A percentile compares a stretch with the other conserved stretches of the same genome.
These are phyloP conservation scores for Plodia interpunctella DNA, from an alignment of 1,140 invertebrate species.

Conservation along the genomic window DNA sequence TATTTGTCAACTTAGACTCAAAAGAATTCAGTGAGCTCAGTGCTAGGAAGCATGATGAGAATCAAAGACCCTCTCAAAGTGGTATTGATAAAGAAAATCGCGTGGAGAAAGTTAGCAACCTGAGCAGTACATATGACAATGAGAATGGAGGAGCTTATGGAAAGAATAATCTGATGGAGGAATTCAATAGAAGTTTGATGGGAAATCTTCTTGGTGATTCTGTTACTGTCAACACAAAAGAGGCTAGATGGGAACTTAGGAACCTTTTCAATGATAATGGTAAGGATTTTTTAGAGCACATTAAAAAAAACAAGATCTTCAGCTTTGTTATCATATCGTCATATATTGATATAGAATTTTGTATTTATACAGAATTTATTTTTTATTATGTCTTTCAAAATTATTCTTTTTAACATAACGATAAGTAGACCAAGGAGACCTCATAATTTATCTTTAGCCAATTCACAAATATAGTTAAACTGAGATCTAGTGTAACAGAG, in stretches of 20 bases:
- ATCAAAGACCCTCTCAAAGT: slow-evolving; percentile 28
- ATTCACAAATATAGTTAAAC: too few relatives aligned
- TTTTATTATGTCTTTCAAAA: too few relatives aligned
- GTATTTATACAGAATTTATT: too few relatives aligned
- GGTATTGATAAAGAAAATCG: slow-evolving; percentile 56
- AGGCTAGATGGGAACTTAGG: slow-evolving; percentile 72
- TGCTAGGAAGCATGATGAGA: slow-evolving; percentile 53
- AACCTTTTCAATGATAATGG: slow-evolving; percentile 72
- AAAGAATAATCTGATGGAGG: slow-evolving; percentile 69
- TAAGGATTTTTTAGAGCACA: slow-evolving; percentile 33
- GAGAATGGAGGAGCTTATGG: slow-evolving; percentile 42
- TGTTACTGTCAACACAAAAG: slow-evolving; percentile 80
- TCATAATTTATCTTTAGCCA: too few relatives aligned
- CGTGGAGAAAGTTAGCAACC: slow-evolving; percentile 26
- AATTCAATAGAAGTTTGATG: slow-evolving; percentile 73
- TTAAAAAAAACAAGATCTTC: too few relatives aligned
- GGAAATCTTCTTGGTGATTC: slow-evolving; percentile 67
- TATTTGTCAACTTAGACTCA: slow-evolving; percentile 65
- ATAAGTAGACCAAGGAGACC: too few relatives aligned
- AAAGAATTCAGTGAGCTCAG: slow-evolving; percentile 66
- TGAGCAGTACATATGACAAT: slow-evolving; percentile 28
- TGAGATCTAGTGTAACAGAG: too few relatives aligned
- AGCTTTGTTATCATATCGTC: too few relatives aligned
- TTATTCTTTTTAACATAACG: too few relatives aligned
- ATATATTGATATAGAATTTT: too few relatives aligned